A percentile compares a stretch with the other conserved stretches of the same genome.
phyloP scores from a whole-genome alignment of 2,113 vertebrate species.

The Phalacrocorax pelagicus region DNA sequence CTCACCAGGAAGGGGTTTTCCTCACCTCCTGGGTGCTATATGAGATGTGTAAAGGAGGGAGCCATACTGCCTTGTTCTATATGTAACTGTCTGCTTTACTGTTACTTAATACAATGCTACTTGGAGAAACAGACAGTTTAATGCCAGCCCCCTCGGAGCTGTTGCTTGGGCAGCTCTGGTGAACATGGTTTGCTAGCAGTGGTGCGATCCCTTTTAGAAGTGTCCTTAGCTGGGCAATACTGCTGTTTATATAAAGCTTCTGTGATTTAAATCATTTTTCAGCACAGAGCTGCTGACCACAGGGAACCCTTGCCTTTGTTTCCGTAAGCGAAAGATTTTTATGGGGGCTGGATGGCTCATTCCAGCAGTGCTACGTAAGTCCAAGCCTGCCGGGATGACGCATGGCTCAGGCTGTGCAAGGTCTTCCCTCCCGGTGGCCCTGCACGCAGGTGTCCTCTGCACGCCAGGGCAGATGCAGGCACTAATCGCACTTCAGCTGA shows the following conservation, averaged over 20 bases:
- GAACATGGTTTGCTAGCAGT: background rate
- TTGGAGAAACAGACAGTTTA: background rate
- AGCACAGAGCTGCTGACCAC: background rate
- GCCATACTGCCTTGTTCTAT: background rate
- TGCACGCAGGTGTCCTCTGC: background rate
- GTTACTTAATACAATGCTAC: background rate
- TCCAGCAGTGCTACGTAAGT: background rate
- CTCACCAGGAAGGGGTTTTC: background rate
- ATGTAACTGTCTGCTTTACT: background rate
- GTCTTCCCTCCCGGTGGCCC: background rate
- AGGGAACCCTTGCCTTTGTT: background rate
- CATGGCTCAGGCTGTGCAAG: background rate
- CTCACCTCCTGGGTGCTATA: background rate
- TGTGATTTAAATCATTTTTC: background rate
- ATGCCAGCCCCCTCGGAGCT: background rate
- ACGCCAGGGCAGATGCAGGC: background rate
- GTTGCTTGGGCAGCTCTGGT: background rate
- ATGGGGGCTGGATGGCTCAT: background rate
- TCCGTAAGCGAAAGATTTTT: background rate
- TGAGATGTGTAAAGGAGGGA: background rate
- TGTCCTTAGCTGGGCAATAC: background rate
- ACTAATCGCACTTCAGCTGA: rapidly evolving
- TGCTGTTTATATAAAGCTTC: background rate
- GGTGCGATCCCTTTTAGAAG: background rate
- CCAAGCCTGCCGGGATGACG: rapidly evolving